Percentiles rank a stretch among this genome's conserved stretches.
phyloP scores from a whole-genome alignment of 2,797 vertebrate species.

The Platalea minor region DNA sequence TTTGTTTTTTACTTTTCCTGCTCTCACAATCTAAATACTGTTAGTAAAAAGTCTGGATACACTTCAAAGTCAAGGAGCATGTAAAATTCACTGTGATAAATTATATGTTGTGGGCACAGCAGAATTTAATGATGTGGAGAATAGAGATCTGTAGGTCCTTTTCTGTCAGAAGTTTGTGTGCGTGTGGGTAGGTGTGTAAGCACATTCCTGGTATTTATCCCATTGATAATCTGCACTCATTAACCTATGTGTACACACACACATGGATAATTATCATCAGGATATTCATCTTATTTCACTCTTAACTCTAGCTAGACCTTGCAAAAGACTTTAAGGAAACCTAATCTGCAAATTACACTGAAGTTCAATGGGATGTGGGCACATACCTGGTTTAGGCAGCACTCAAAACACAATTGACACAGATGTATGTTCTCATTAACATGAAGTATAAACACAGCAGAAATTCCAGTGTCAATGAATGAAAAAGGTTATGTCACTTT shows the following conservation, averaged over 20 bases:
- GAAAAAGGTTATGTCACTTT: neutral
- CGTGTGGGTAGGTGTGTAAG: neutral
- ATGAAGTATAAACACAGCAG: neutral
- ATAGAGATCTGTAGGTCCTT: neutral
- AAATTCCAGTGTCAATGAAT: neutral
- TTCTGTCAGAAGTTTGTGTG: neutral
- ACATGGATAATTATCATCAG: neutral
- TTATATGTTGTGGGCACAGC: neutral
- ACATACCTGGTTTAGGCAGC: neutral
- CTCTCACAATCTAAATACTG: neutral
- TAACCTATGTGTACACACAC: neutral
- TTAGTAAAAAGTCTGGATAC: neutral
- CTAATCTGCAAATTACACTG: neutral
- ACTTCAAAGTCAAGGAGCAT: neutral
- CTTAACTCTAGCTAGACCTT: neutral
- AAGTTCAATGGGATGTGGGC: neutral
- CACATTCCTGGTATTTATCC: neutral
- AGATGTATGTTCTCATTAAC: neutral
- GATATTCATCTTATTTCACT: neutral
- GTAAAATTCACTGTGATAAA: neutral
- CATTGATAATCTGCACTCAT: neutral
- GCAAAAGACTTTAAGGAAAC: neutral
- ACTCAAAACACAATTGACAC: neutral
- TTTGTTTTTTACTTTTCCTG: neutral
- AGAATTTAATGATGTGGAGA: neutral